Evolutionary conservation across 2,113 vertebrate species (phyloP).

Genomic region (Pyxicephalus adspersus): DNA sequence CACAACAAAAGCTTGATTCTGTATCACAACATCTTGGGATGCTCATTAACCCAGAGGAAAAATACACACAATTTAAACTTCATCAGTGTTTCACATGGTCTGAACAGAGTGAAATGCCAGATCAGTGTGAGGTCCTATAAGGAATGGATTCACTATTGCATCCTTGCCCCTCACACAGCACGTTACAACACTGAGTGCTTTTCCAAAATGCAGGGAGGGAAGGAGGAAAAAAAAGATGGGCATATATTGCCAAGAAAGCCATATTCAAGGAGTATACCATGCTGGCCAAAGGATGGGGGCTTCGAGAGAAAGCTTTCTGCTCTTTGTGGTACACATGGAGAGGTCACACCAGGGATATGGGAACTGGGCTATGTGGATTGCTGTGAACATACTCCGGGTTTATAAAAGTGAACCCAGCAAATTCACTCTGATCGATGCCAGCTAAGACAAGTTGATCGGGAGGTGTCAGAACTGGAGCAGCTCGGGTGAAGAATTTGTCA

Average conservation of each 20-base stretch:
- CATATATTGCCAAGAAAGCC: constrained; percentile 28
- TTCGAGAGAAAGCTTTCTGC: constrained; percentile 43
- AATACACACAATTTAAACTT: constrained; percentile 16
- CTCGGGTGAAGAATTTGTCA: constrained; percentile 88
- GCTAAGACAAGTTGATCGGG: constrained; percentile 86
- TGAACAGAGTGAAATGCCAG: constrained; percentile 27
- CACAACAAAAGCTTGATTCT: background rate
- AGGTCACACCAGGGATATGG: constrained; percentile 57
- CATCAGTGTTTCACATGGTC: constrained; percentile 38
- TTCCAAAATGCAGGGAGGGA: constrained; percentile 41
- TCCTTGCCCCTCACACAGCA: constrained; percentile 52
- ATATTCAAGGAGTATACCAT: constrained; percentile 38
- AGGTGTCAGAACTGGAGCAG: constrained; percentile 82
- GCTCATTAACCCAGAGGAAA: constrained; percentile 30
- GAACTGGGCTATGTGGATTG: constrained; percentile 57
- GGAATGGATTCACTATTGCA: constrained; percentile 56
- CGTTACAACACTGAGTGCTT: constrained; percentile 54
- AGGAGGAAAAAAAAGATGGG: background rate
- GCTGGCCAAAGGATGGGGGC: constrained; percentile 43
- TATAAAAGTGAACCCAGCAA: constrained; percentile 83
- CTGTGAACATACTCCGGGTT: constrained; percentile 80
- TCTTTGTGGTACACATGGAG: constrained; percentile 20
- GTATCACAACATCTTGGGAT: background rate
- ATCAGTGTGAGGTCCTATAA: constrained; percentile 49
- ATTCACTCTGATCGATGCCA: constrained; percentile 87